Evolutionary conservation across 2,888 invertebrate species (phyloP).

Genomic region (Lordiphosa andalusiaca): DNA sequence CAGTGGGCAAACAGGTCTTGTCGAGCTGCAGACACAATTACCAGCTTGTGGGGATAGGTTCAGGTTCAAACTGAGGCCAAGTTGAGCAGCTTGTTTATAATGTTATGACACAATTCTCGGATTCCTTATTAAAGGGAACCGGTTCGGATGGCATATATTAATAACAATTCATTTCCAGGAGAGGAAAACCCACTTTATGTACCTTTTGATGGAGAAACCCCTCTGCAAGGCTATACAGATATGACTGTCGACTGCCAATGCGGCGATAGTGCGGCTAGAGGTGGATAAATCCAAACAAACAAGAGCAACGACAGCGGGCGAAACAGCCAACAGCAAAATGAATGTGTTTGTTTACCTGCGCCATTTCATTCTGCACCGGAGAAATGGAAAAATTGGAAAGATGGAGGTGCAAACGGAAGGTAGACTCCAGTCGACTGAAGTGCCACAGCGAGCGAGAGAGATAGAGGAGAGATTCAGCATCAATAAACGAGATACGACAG

Average conservation of each 20-base stretch:
- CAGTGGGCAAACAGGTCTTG: conserved; percentile 53
- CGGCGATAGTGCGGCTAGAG: too few relatives aligned
- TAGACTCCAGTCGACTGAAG: conserved; percentile 16
- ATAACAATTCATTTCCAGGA: too few relatives aligned
- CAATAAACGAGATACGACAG: conserved; percentile 69
- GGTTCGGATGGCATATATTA: too few relatives aligned
- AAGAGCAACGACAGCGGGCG: conserved; percentile 12
- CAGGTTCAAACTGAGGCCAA: conserved; percentile 49
- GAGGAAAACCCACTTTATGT: too few relatives aligned
- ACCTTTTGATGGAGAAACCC: too few relatives aligned
- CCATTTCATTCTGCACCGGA: conserved; percentile 46
- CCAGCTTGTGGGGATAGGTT: conserved; percentile 56
- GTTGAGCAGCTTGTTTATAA: conserved; percentile 50
- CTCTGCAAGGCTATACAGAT: too few relatives aligned
- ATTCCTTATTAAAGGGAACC: conserved; percentile 9
- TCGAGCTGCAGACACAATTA: conserved; percentile 29
- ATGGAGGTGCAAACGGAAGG: conserved; percentile 14
- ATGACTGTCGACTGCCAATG: too few relatives aligned
- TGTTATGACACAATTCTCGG: conserved; percentile 65
- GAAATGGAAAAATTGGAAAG: conserved; percentile 7
- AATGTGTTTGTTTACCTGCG: conserved; percentile 46
- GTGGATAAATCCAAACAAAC: conserved; percentile 17
- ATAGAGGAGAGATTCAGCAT: conserved; percentile 53
- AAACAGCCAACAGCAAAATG: neutral
- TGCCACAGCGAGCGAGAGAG: conserved; percentile 17